Conservation (phyloP, 2,888 invertebrate species). For the Tubulanus polymorphus region DNA sequence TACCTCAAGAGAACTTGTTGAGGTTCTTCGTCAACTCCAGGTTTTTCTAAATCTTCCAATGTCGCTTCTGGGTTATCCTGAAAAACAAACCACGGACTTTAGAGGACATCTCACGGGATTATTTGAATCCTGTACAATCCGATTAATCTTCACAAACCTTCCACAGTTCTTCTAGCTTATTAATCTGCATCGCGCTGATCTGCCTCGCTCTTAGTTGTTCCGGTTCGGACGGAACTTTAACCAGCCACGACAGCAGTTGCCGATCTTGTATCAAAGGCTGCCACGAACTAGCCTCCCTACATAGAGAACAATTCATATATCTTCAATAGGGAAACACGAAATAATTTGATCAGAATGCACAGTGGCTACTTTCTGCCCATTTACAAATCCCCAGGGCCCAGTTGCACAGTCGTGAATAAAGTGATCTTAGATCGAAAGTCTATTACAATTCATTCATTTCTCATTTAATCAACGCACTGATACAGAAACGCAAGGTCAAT, state of each 20-base stretch:
- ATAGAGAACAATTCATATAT: constrained; percentile 2
- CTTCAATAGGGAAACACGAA: no score
- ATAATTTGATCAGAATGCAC: no score
- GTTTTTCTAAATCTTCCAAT: constrained; percentile 95
- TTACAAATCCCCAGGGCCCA: no score
- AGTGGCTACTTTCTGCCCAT: no score
- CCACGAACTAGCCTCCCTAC: constrained; percentile 91
- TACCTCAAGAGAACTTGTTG: constrained; percentile 71
- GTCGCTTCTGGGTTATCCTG: constrained; percentile 92
- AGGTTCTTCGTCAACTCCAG: constrained; percentile 96
- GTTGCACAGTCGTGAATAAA: no score
- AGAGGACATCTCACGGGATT: constrained; percentile 26
- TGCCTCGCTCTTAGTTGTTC: constrained; percentile 94
- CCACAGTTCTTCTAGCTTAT: constrained; percentile 97
- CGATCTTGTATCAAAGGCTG: constrained; percentile 96
- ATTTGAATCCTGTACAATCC: constrained; percentile 97
- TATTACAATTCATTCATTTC: no score
- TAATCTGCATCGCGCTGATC: constrained; percentile 95
- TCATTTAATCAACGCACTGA: no score
- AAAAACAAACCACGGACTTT: not conserved
- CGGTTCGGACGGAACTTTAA: constrained; percentile 84
- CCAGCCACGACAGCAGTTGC: constrained; percentile 93
- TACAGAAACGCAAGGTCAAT: no score
- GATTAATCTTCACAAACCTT: constrained; percentile 87
- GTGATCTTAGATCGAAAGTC: no score